These are phyloP conservation scores for Atrichornis clamosus DNA, from an alignment of 2,113 vertebrate genomes.

Conservation along the genomic window DNA sequence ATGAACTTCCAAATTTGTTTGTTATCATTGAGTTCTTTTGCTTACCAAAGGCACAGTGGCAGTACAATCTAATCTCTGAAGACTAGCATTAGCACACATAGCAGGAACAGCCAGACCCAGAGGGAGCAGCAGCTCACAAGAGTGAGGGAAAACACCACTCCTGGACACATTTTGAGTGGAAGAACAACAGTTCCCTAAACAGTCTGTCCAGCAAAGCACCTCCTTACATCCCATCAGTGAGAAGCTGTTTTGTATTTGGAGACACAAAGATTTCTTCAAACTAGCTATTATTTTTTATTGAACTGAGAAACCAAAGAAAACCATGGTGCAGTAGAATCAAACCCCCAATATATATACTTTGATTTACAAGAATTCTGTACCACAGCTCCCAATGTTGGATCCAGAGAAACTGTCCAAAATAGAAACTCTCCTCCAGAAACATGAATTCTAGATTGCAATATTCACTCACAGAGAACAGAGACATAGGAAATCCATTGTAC, in stretches of 20 bases:
- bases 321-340: not conserved
- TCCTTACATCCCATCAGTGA: not conserved
- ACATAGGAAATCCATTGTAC: not conserved
- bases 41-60: not conserved
- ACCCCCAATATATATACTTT: not conserved
- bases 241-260: not conserved
- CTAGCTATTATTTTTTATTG: not conserved
- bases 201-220: not conserved
- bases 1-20: not conserved
- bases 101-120: not conserved
- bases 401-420: not conserved
- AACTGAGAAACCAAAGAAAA: not conserved
- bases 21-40: not conserved
- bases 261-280: not conserved
- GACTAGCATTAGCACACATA: not conserved
- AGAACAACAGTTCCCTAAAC: not conserved
- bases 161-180: not conserved
- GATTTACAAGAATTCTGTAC: not conserved
- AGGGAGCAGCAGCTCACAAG: not conserved
- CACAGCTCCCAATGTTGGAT: not conserved
- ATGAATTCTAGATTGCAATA: not conserved
- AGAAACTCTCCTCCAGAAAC: not conserved
- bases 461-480: not conserved
- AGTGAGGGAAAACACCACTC: not conserved
- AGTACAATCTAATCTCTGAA: not conserved